These are phyloP conservation scores for Meloe dianella DNA, from an alignment of 2,888 invertebrate species.

Conservation along the genomic window DNA sequence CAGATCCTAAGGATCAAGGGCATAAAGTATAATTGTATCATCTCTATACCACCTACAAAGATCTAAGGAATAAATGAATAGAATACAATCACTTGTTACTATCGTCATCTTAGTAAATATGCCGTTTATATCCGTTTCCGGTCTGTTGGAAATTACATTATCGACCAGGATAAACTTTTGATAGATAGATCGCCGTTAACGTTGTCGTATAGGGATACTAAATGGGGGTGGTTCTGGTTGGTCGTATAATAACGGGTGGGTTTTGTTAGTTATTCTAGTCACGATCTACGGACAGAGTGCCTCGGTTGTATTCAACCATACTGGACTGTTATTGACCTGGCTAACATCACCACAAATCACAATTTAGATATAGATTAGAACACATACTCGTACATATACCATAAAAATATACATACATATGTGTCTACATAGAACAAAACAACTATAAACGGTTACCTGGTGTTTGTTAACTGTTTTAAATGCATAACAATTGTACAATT, in stretches of 20 bases:
- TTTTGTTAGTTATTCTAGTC: conserved; percentile 44
- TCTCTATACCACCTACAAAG: neutral
- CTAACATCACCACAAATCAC: conserved; percentile 52
- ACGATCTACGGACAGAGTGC: conserved; percentile 34
- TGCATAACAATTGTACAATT: neutral
- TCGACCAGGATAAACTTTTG: conserved; percentile 51
- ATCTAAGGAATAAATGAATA: neutral
- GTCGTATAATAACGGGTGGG: conserved; percentile 15
- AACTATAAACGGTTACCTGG: conserved; percentile 33
- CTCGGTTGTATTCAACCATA: conserved; percentile 38
- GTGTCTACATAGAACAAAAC: conserved; percentile 29
- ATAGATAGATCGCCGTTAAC: conserved; percentile 49
- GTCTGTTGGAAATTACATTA: conserved; percentile 49
- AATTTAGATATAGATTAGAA: conserved; percentile 45
- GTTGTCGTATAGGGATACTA: conserved; percentile 8
- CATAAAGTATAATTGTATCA: neutral
- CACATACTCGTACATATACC: conserved; percentile 33
- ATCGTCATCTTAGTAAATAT: conserved; percentile 37
- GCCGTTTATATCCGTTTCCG: conserved; percentile 39
- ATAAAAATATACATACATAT: conserved; percentile 8
- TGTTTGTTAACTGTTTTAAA: conserved; percentile 32
- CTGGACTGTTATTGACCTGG: conserved; percentile 48
- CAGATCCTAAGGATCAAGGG: neutral
- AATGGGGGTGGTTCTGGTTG: neutral
- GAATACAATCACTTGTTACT: conserved; percentile 30